Percentiles rank a stretch among this genome's conserved stretches.
Evolutionary conservation across 2,797 vertebrate species (phyloP).

Genomic region (Chanos chanos): DNA sequence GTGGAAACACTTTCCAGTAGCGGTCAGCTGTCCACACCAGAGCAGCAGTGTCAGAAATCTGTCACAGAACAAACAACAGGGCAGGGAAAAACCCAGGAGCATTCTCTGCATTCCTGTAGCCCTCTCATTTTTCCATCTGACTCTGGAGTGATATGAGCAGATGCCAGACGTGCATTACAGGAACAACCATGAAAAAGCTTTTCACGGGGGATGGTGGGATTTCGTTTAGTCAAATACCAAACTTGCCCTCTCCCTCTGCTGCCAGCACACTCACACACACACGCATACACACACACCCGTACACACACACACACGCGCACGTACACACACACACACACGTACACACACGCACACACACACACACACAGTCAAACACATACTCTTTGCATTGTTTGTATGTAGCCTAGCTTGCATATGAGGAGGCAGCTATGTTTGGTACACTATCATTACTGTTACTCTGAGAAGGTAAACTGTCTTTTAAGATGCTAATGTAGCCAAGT

Average conservation of each 20-base stretch:
- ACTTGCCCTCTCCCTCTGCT: too few species aligned
- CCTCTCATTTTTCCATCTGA: too few species aligned
- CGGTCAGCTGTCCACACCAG: constrained; percentile 2
- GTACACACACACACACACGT: constrained; percentile 6
- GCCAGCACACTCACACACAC: neutral
- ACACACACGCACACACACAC: neutral
- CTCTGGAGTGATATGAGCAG: constrained; percentile 30
- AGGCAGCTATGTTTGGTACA: constrained; percentile 51
- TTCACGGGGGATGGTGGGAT: too few species aligned
- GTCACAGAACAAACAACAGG: constrained; percentile 34
- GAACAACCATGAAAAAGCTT: constrained; percentile 11
- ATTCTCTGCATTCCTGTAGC: constrained; percentile 40
- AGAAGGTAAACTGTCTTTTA: constrained; percentile 51
- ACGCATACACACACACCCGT: constrained; percentile 10
- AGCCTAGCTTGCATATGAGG: constrained; percentile 31
- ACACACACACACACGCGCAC: constrained; percentile 1
- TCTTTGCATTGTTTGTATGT: constrained; percentile 30
- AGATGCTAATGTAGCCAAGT: constrained; percentile 54
- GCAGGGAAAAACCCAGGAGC: constrained; percentile 27
- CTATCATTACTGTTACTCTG: constrained; percentile 58
- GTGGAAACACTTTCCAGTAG: constrained; percentile 16
- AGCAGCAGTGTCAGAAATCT: constrained; percentile 39
- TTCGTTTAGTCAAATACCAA: too few species aligned
- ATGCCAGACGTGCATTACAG: constrained; percentile 29
- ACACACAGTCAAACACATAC: constrained; percentile 1